phyloP scores from a whole-genome alignment of 2,888 invertebrate species.

The Craniophora ligustri region DNA sequence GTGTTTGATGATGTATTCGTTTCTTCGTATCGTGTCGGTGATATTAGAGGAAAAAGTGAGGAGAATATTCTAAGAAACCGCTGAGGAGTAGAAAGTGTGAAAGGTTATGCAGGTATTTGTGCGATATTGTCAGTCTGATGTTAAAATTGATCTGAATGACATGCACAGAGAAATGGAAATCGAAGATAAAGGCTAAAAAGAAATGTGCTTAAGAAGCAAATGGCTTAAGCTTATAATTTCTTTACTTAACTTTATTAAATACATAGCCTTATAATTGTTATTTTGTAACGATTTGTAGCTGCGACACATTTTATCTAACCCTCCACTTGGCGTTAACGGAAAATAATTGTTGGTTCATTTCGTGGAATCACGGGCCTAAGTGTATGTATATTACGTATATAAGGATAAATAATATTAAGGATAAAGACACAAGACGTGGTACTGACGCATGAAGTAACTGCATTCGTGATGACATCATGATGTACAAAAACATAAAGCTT shows the following conservation, averaged over 20 bases:
- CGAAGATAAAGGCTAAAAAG: no score
- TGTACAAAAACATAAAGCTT: constrained; percentile 19
- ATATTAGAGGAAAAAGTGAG: constrained; percentile 18
- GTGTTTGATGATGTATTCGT: not conserved
- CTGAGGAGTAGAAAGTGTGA: constrained; percentile 44
- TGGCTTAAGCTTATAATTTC: no score
- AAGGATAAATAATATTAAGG: not conserved
- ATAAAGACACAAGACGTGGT: constrained; percentile 15
- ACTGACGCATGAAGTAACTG: constrained; percentile 20
- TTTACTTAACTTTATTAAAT: no score
- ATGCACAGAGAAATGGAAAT: no score
- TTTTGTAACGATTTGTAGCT: no score
- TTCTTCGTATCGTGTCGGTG: constrained; percentile 36
- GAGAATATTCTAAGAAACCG: constrained; percentile 33
- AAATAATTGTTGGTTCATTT: no score
- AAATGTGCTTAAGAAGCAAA: no score
- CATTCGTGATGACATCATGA: constrained; percentile 33
- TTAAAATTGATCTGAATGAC: not conserved
- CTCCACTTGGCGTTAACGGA: not conserved
- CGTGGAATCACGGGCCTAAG: not conserved
- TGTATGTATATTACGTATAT: no score
- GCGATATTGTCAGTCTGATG: not conserved
- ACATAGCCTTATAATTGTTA: no score
- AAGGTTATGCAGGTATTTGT: not conserved
- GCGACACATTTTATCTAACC: not conserved